Evolutionary conservation across 2,113 vertebrate genomes (phyloP).

Genomic region (Neodontobutis hainanensis): DNA sequence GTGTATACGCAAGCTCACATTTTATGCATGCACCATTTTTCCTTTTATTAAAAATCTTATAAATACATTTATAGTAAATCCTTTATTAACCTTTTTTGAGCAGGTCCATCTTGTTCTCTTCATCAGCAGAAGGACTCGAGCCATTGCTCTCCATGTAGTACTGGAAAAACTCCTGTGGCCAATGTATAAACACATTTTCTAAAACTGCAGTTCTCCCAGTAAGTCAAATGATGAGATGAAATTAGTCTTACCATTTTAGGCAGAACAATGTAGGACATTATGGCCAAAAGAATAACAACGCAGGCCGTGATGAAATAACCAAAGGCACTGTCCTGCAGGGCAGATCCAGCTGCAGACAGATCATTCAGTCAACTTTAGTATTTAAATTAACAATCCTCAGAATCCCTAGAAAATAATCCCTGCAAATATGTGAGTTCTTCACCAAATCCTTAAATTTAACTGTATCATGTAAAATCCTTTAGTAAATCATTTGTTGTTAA

Average conservation of each 20-base stretch:
- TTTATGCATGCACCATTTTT: slow-evolving; percentile 35
- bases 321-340: slow-evolving; percentile 85
- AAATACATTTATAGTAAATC: too few relatives aligned
- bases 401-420: too few relatives aligned
- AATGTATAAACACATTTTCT: not conserved
- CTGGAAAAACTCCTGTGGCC: slow-evolving; percentile 88
- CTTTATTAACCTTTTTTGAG: slow-evolving; percentile 84
- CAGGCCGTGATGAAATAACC: slow-evolving; percentile 95
- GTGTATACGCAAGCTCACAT: too few relatives aligned
- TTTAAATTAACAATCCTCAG: too few relatives aligned
- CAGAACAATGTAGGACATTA: slow-evolving; percentile 84
- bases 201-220: not conserved
- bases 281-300: slow-evolving; percentile 84
- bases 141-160: slow-evolving; percentile 81
- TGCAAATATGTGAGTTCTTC: too few relatives aligned
- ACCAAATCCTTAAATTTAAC: too few relatives aligned
- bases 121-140: slow-evolving; percentile 69
- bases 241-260: slow-evolving; percentile 84
- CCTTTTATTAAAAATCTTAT: slow-evolving; percentile 73
- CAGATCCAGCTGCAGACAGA: slow-evolving; percentile 80
- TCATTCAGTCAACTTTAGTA: not conserved
- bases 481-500: too few relatives aligned
- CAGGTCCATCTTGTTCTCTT: slow-evolving; percentile 90
- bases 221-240: not conserved
- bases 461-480: too few relatives aligned